A percentile compares a stretch with the other conserved stretches of the same genome.
Conservation (phyloP, 2,113 vertebrate species). For the Silurus asotus region DNA sequence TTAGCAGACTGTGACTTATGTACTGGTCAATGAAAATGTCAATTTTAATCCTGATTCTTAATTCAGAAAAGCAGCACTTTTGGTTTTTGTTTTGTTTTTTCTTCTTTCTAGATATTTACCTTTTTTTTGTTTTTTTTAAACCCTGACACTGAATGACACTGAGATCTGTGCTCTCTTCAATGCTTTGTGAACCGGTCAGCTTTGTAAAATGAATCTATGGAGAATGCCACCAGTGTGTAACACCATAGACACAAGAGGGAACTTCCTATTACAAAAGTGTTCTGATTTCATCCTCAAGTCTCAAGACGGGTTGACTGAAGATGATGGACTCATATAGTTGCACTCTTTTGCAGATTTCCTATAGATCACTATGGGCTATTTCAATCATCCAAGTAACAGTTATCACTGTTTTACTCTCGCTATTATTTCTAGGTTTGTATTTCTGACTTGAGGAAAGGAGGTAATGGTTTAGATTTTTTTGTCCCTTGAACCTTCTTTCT, state of each 20-base stretch:
- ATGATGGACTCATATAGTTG: neutral
- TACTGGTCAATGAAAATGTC: constrained; percentile 14
- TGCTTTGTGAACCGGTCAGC: constrained; percentile 2
- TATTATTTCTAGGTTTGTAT: constrained; percentile 8
- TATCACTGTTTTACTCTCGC: neutral
- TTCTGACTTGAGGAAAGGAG: neutral
- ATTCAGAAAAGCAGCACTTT: neutral
- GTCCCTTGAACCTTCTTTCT: constrained; percentile 17
- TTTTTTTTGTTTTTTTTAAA: no score
- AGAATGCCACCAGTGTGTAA: neutral
- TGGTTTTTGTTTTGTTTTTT: no score
- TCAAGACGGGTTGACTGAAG: neutral
- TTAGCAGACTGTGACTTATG: constrained; percentile 36
- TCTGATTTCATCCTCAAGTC: neutral
- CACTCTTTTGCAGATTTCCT: constrained; percentile 15
- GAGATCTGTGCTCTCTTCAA: neutral
- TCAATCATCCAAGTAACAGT: neutral
- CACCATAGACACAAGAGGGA: neutral
- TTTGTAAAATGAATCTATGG: neutral
- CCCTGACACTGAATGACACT: no score
- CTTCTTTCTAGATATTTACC: no score
- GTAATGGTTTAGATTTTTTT: neutral
- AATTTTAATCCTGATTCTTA: constrained; percentile 1
- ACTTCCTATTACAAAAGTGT: constrained; percentile 17
- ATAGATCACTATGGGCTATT: neutral